Evolutionary conservation across 2,113 vertebrate genomes (phyloP).

Genomic region (Nothobranchius furzeri): DNA sequence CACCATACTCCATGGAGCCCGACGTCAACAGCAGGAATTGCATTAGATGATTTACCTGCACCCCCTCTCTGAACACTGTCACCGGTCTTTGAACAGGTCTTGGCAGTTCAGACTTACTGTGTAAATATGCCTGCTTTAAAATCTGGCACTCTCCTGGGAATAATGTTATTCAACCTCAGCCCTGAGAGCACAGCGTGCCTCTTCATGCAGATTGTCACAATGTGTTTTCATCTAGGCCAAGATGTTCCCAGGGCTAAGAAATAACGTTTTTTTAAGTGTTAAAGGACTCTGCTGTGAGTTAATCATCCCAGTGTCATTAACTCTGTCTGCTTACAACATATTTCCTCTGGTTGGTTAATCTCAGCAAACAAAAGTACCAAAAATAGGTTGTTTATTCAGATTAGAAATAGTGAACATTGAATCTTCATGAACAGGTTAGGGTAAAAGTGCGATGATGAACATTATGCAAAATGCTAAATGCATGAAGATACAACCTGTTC

Average conservation of each 20-base stretch:
- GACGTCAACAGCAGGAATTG: constrained; percentile 1
- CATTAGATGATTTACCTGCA: background rate
- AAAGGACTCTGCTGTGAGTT: constrained; percentile 2
- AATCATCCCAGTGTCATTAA: background rate
- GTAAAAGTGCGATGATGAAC: too few relatives aligned
- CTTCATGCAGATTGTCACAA: constrained; percentile 56
- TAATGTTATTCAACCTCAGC: constrained; percentile 46
- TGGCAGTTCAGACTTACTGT: constrained; percentile 18
- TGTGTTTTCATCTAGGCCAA: constrained; percentile 68
- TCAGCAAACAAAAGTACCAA: too few relatives aligned
- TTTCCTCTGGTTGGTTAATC: background rate
- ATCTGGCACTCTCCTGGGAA: constrained; percentile 43
- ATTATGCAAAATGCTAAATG: background rate
- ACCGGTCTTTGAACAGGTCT: constrained; percentile 21
- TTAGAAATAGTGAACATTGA: too few relatives aligned
- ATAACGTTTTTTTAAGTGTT: background rate
- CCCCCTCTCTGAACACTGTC: constrained; percentile 7
- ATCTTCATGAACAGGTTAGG: too few relatives aligned
- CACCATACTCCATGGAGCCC: background rate
- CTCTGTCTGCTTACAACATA: background rate
- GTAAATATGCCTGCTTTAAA: constrained; percentile 44
- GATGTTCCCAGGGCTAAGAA: constrained; percentile 56
- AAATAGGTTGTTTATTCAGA: too few relatives aligned
- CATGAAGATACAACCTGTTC: too few relatives aligned
- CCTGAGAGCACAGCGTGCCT: constrained; percentile 59